These are phyloP conservation scores for Girardinichthys multiradiatus DNA, from an alignment of 2,113 vertebrate species.

Conservation along the genomic window DNA sequence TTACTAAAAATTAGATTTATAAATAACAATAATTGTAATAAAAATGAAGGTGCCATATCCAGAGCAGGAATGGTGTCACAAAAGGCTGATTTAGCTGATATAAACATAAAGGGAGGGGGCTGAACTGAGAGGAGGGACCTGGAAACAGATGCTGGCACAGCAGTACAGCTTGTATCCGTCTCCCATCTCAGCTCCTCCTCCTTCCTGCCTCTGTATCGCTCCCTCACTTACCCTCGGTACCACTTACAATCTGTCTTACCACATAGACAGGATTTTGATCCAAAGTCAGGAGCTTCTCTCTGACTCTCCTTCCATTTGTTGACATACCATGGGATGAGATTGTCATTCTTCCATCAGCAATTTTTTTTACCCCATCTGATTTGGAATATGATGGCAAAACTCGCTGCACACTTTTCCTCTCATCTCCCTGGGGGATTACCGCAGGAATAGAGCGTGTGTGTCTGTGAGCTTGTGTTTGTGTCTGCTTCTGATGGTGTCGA, in stretches of 20 bases:
- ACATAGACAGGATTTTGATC: slow-evolving; percentile 49
- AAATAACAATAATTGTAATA: neutral
- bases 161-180: slow-evolving; percentile 34
- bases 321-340: slow-evolving; percentile 40
- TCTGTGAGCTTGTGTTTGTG: slow-evolving; percentile 52
- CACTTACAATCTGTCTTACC: slow-evolving; percentile 50
- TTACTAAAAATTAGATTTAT: neutral
- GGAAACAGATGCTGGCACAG: slow-evolving; percentile 53
- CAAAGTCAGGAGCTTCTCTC: slow-evolving; percentile 26
- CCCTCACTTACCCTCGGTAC: slow-evolving; percentile 45
- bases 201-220: slow-evolving; percentile 28
- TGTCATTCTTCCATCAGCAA: neutral
- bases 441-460: slow-evolving; percentile 25
- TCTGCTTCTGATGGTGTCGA: slow-evolving; percentile 66
- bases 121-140: slow-evolving; percentile 40
- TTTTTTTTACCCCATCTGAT: slow-evolving; percentile 5
- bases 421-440: slow-evolving; percentile 23
- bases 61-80: neutral
- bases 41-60: neutral
- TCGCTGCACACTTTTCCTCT: slow-evolving; percentile 17
- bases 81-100: slow-evolving; percentile 21
- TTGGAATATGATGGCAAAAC: slow-evolving; percentile 37
- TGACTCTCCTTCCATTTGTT: slow-evolving; percentile 20
- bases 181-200: slow-evolving; percentile 42
- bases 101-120: slow-evolving; percentile 15